Conservation (phyloP, 2,113 vertebrate genomes). For the Tinamus guttatus region DNA sequence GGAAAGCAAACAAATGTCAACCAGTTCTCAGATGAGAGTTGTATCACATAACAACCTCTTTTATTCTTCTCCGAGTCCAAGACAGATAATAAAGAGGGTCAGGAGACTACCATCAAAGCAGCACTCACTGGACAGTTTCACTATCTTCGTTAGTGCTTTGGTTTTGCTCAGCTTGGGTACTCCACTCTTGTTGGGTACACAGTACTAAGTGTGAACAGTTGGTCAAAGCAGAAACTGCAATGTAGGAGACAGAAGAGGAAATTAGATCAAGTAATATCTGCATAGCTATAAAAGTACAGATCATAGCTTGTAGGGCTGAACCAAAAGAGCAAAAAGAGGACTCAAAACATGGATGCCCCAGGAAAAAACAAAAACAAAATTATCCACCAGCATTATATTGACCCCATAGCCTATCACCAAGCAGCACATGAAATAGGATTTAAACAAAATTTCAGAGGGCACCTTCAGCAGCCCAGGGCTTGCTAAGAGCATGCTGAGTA, state of each 20-base stretch:
- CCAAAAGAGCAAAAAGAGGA: background rate
- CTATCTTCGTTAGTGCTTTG: background rate
- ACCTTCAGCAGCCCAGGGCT: background rate
- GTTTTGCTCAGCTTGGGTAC: background rate
- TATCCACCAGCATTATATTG: background rate
- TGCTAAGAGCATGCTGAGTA: background rate
- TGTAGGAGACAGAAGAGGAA: background rate
- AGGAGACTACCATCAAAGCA: background rate
- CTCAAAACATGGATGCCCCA: background rate
- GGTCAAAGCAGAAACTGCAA: background rate
- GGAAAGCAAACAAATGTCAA: background rate
- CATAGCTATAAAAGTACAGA: background rate
- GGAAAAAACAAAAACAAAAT: background rate
- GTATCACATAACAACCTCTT: background rate
- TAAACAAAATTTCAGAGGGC: constrained; percentile 3
- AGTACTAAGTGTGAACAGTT: background rate
- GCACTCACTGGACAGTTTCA: background rate
- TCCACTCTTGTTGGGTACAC: background rate
- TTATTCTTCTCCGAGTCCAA: background rate
- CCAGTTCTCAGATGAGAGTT: background rate
- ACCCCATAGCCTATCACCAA: background rate
- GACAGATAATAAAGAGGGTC: background rate
- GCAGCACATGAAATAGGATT: background rate
- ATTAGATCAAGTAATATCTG: constrained; percentile 35
- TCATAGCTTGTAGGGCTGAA: background rate